A percentile compares a stretch with the other conserved stretches of the same genome.
Conservation (phyloP, 2,888 invertebrate genomes). For the Mesorhabditis spiculigera region DNA sequence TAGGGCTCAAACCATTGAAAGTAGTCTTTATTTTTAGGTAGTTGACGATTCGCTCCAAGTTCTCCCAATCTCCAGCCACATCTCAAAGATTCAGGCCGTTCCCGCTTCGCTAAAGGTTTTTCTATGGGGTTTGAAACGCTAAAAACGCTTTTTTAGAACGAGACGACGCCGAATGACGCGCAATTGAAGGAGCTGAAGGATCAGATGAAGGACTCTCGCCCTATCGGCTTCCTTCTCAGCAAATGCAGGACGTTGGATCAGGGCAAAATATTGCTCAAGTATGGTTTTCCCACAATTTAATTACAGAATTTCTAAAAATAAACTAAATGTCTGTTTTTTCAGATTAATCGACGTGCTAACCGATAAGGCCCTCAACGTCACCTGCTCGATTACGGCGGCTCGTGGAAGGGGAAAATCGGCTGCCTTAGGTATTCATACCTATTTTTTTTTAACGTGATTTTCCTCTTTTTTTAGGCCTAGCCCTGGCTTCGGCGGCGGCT, state of each 20-base stretch:
- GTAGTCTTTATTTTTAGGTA: constrained; percentile 67
- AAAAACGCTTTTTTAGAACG: constrained; percentile 24
- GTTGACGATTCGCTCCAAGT: constrained; percentile 88
- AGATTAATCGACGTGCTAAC: constrained; percentile 91
- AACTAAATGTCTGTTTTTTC: constrained; percentile 52
- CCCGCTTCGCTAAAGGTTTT: constrained; percentile 22
- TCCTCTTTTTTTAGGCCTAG: constrained; percentile 63
- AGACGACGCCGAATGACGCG: constrained; percentile 61
- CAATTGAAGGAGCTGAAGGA: constrained; percentile 76
- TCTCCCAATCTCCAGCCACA: constrained; percentile 84
- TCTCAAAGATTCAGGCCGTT: constrained; percentile 71
- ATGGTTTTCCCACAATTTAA: not conserved
- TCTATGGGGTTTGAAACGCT: not conserved
- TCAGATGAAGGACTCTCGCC: constrained; percentile 82
- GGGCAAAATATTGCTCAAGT: constrained; percentile 34
- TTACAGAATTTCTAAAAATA: not conserved
- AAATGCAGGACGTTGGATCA: constrained; percentile 74
- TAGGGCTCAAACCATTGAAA: not conserved
- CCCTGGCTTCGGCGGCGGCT: constrained; percentile 70
- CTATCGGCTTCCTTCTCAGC: constrained; percentile 81
- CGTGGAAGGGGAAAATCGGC: constrained; percentile 95
- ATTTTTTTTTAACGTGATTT: constrained; percentile 1
- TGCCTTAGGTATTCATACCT: constrained; percentile 71
- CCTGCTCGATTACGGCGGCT: constrained; percentile 89
- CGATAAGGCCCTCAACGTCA: constrained; percentile 81